phyloP scores from a whole-genome alignment of 1,140 invertebrate genomes.

The Eumaeus atala region DNA sequence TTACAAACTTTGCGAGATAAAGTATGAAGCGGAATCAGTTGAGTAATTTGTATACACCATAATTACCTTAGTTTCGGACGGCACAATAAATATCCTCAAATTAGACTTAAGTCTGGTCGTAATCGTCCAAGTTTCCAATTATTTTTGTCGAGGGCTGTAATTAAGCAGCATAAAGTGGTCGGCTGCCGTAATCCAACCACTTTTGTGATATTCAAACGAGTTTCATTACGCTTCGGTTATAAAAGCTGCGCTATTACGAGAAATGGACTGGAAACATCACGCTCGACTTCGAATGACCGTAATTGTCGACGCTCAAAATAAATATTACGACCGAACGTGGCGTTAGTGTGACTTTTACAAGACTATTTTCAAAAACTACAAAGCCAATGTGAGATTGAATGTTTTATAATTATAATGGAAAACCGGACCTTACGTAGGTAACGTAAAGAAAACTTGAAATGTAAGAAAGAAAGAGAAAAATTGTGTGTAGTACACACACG shows the following conservation, averaged over 20 bases:
- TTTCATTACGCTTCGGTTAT: conserved; percentile 72
- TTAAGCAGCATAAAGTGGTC: conserved; percentile 70
- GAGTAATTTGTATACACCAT: too few relatives aligned
- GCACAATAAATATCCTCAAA: conserved; percentile 37
- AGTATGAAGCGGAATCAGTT: too few relatives aligned
- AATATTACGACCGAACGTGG: conserved; percentile 42
- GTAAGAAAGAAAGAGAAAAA: too few relatives aligned
- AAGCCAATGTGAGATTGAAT: too few relatives aligned
- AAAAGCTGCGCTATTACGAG: conserved; percentile 68
- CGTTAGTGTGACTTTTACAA: conserved; percentile 23
- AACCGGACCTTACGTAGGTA: too few relatives aligned
- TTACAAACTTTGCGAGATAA: too few relatives aligned
- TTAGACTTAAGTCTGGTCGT: conserved; percentile 52
- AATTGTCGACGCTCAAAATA: conserved; percentile 60
- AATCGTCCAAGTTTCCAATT: conserved; percentile 69
- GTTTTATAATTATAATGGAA: too few relatives aligned
- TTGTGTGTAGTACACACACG: too few relatives aligned
- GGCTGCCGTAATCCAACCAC: conserved; percentile 65
- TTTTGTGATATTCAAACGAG: conserved; percentile 73
- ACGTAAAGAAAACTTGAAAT: too few relatives aligned
- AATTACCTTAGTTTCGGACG: neutral
- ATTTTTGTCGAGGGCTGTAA: conserved; percentile 68
- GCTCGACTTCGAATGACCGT: conserved; percentile 63
- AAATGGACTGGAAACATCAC: conserved; percentile 71
- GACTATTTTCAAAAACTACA: neutral